phyloP scores from a whole-genome alignment of 2,888 invertebrate species.

The Rutpela maculata region DNA sequence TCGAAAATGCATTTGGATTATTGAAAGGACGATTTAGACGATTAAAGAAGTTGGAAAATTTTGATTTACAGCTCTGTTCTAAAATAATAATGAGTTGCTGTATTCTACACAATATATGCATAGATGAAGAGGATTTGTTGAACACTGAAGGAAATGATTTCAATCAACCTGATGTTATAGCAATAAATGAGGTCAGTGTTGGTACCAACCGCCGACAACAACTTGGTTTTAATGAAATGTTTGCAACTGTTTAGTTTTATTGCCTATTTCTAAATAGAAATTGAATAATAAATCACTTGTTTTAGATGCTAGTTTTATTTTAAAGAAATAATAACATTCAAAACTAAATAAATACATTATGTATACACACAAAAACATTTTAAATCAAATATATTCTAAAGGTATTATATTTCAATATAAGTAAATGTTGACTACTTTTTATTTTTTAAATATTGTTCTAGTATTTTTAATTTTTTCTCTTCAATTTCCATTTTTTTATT shows the following conservation, averaged over 20 bases:
- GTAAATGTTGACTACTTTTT: neutral
- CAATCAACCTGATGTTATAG: neutral
- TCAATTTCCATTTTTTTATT: constrained; percentile 4
- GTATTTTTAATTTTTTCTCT: constrained; percentile 8
- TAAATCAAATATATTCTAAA: neutral
- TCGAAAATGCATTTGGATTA: constrained; percentile 32
- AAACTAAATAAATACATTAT: too few species aligned
- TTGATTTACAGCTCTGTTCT: neutral
- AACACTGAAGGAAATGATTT: neutral
- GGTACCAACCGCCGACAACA: neutral
- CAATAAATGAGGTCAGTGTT: neutral
- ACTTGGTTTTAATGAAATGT: neutral
- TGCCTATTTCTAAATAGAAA: neutral
- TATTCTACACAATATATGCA: constrained; percentile 11
- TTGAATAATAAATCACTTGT: neutral
- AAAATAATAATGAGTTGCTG: neutral
- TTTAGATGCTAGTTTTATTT: neutral
- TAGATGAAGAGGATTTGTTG: too few species aligned
- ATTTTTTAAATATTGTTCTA: constrained; percentile 20
- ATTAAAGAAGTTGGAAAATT: constrained; percentile 24
- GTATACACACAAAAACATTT: too few species aligned
- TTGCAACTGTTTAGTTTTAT: too few species aligned
- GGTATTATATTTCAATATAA: neutral
- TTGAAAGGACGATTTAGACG: constrained; percentile 28
- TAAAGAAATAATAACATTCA: neutral